A percentile compares a stretch with the other conserved stretches of the same genome.
These are phyloP conservation scores for Gallinago jamesoni DNA, from an alignment of 2,113 vertebrate species.

Conservation along the genomic window DNA sequence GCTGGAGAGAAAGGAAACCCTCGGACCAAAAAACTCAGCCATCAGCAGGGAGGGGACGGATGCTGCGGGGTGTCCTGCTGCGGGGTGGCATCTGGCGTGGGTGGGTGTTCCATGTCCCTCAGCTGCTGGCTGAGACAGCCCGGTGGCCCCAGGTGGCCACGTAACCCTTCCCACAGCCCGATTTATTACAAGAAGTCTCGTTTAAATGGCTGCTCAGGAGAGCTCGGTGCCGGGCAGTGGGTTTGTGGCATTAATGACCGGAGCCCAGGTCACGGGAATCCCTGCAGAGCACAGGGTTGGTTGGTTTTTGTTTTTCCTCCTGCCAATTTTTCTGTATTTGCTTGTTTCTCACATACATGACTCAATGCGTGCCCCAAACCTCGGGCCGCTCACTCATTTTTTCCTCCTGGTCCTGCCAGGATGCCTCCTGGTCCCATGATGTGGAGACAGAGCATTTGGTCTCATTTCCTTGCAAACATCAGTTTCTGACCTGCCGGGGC, in stretches of 20 bases:
- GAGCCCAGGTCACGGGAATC: background rate
- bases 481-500: background rate
- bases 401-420: background rate
- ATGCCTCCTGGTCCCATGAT: no score
- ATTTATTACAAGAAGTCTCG: background rate
- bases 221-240: background rate
- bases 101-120: rapidly evolving
- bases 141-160: background rate
- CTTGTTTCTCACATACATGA: background rate
- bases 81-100: no score
- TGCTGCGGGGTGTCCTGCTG: background rate
- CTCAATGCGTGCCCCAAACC: rapidly evolving
- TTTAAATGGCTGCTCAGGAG: background rate
- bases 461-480: background rate
- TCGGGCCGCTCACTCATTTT: rapidly evolving
- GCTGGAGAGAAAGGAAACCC: background rate
- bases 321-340: background rate
- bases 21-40: no score
- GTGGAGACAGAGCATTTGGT: background rate
- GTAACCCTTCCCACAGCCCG: rapidly evolving
- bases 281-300: background rate
- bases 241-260: background rate
- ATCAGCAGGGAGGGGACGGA: background rate
- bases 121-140: background rate
- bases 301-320: background rate